Evolutionary conservation across 2,888 invertebrate species (phyloP).

Genomic region (Saturnia japonica): DNA sequence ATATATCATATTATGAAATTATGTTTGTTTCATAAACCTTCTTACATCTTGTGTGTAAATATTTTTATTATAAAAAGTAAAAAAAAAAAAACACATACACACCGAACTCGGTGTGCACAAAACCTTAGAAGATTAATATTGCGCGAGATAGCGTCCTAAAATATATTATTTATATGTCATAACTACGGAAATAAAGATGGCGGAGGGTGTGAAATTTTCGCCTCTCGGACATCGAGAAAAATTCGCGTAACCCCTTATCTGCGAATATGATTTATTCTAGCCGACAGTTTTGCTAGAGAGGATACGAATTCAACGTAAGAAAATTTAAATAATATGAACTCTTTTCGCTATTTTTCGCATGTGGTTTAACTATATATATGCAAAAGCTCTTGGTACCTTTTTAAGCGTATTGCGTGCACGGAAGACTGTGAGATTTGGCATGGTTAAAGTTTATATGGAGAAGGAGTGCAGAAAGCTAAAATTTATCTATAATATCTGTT

Average conservation of each 20-base stretch:
- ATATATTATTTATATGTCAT: constrained; percentile 26
- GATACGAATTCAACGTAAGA: background rate
- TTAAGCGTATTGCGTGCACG: no score
- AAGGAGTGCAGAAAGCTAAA: no score
- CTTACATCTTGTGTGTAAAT: background rate
- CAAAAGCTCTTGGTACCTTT: no score
- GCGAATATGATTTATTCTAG: background rate
- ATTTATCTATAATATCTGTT: no score
- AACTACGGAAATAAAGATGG: constrained; percentile 23
- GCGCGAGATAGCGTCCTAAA: constrained; percentile 21
- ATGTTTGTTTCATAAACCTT: no score
- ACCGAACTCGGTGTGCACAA: constrained; percentile 4
- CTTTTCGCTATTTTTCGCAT: background rate
- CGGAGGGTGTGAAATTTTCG: constrained; percentile 16
- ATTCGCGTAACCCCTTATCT: background rate
- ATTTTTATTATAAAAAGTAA: background rate
- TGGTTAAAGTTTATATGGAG: no score
- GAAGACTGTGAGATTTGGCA: no score
- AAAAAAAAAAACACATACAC: background rate
- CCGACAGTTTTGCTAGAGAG: background rate
- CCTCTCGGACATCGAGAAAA: constrained; percentile 11
- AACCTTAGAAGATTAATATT: constrained; percentile 24
- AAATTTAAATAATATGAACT: background rate
- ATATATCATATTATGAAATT: no score
- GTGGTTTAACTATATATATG: no score